Evolutionary conservation across 2,113 vertebrate genomes (phyloP).

Genomic region (Beaufortia kweichowensis): DNA sequence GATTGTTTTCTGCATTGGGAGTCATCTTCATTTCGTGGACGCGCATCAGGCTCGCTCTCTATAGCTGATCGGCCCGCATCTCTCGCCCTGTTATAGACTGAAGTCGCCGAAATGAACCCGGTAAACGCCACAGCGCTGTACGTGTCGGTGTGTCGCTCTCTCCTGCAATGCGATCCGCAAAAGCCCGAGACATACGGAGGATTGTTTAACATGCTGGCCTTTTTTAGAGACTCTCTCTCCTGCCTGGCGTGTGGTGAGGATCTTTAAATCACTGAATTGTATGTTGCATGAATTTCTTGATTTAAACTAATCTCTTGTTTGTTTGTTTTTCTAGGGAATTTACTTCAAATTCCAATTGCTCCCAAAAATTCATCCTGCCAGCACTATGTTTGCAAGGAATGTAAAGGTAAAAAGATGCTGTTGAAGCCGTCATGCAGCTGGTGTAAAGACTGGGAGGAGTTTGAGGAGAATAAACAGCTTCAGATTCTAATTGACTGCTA

Average conservation of each 20-base stretch:
- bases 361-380: slow-evolving; percentile 90
- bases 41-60: neutral
- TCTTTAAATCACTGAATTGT: neutral
- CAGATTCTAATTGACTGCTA: slow-evolving; percentile 92
- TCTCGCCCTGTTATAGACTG: slow-evolving; percentile 57
- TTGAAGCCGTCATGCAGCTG: slow-evolving; percentile 90
- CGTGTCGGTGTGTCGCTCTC: slow-evolving; percentile 94
- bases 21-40: neutral
- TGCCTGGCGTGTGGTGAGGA: slow-evolving; percentile 93
- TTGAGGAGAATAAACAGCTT: slow-evolving; percentile 93
- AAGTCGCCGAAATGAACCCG: slow-evolving; percentile 90
- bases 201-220: slow-evolving; percentile 90
- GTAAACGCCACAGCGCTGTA: slow-evolving; percentile 92
- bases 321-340: slow-evolving; percentile 80
- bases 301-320: slow-evolving; percentile 30
- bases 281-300: neutral
- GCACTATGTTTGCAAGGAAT: slow-evolving; percentile 92
- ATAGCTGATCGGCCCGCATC: neutral
- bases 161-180: slow-evolving; percentile 92
- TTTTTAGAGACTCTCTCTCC: slow-evolving; percentile 91
- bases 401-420: slow-evolving; percentile 95
- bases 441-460: slow-evolving; percentile 94
- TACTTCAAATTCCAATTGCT: slow-evolving; percentile 92
- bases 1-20: slow-evolving; percentile 5
- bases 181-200: slow-evolving; percentile 86